Conservation (phyloP, 2,113 vertebrate species). For the Coracopsis vasa region DNA sequence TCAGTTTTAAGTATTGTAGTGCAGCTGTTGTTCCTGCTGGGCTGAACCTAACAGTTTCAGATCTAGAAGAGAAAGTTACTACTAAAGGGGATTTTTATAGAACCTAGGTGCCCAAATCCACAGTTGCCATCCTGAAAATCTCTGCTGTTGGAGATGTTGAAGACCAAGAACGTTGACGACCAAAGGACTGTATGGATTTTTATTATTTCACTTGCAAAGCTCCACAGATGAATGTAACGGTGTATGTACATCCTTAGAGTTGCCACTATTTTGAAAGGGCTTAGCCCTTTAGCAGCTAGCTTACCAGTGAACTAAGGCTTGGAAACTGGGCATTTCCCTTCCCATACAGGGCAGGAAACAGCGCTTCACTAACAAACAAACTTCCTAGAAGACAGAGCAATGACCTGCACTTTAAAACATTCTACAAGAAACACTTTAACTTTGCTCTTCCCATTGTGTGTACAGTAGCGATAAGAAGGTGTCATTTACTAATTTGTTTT, state of each 20-base stretch:
- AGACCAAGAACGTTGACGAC: not conserved
- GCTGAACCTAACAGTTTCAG: not conserved
- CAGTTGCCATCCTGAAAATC: not conserved
- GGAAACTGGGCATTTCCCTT: not conserved
- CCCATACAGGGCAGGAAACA: fast-evolving
- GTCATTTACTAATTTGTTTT: not conserved
- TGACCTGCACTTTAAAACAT: not conserved
- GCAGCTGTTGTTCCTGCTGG: not conserved
- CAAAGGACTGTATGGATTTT: not conserved
- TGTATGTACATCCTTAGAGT: not conserved
- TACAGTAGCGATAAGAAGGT: not conserved
- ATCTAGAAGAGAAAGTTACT: not conserved
- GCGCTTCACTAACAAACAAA: not conserved
- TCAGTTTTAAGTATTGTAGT: not conserved
- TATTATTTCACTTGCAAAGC: not conserved
- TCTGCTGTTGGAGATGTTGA: not conserved
- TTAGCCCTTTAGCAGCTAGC: not conserved
- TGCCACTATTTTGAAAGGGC: not conserved
- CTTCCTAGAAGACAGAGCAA: not conserved
- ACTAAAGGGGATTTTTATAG: not conserved
- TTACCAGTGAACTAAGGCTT: not conserved
- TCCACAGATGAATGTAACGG: not conserved
- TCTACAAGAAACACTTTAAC: not conserved
- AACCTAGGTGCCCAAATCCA: not conserved
- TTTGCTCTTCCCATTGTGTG: not conserved